These are phyloP conservation scores for Picathartes gymnocephalus DNA, from an alignment of 2,113 vertebrate genomes.

Conservation along the genomic window DNA sequence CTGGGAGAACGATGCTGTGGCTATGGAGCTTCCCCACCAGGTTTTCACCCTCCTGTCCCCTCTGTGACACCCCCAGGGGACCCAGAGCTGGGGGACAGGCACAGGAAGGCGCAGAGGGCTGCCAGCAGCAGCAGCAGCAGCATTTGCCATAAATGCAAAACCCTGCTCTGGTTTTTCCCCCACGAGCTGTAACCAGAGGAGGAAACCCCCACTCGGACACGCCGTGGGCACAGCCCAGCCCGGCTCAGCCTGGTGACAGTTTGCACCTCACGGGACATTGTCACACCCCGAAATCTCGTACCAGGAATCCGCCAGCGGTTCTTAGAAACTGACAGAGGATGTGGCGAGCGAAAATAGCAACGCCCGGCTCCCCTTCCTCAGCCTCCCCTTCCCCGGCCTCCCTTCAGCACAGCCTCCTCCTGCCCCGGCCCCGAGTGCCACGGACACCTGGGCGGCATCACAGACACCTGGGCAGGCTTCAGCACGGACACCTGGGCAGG, in stretches of 20 bases:
- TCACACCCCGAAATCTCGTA: constrained; percentile 43
- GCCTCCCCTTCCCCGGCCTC: neutral
- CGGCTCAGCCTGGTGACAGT: neutral
- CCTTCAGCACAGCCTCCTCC: neutral
- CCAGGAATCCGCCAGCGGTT: constrained; percentile 68
- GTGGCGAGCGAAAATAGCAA: constrained; percentile 73
- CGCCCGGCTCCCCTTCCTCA: constrained; percentile 4
- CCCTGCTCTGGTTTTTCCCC: neutral
- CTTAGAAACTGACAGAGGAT: constrained; percentile 81
- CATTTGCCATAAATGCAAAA: neutral
- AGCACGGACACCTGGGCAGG: neutral
- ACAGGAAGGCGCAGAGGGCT: neutral
- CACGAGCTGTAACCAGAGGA: neutral
- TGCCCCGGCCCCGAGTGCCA: neutral
- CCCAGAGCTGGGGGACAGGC: neutral
- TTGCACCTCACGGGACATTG: neutral
- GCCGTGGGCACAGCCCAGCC: neutral
- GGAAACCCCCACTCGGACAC: neutral
- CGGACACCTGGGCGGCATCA: neutral
- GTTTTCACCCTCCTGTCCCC: neutral
- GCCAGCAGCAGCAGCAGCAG: neutral
- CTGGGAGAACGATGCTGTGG: fast-evolving
- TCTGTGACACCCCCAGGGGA: neutral
- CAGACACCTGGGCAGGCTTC: neutral
- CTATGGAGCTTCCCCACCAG: fast-evolving